Evolutionary conservation across 2,888 invertebrate genomes (phyloP), one percentile per base, ranked within the genome.

Genomic region (Diploptera punctata): DNA sequence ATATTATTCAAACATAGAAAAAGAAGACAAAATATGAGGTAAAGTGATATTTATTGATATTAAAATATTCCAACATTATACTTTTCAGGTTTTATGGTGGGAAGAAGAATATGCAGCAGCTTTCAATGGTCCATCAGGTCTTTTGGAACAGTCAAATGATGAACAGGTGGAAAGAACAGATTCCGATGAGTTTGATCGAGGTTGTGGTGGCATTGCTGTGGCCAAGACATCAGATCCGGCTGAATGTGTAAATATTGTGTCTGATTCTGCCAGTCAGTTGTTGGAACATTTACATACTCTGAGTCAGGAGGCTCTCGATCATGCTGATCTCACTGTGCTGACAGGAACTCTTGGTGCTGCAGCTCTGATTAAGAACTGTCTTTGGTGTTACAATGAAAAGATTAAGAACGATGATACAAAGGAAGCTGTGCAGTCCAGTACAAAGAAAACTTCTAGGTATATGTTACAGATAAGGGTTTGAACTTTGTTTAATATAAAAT

Each of bases 271-370:
- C 16, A 90, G 91, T 77, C 87, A 91, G 76, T 81, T 94, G 13
- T 80, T 92, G 78, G 93, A 93, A 79, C 94, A 94, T 80, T 86
- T 94, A 0, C 93, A 94, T 80, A 86, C 90, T 44, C 80, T 94
- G 9, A 93, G 91, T 0, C 94, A 94, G 83, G 94, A 94, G 81
- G 93, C 94, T 0, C 81, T 94, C 18, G 94, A 94, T 83, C 94
- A 94, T 79, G 94, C 94, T 0, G 94, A 94, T 81, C 83, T 94
- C 18, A 90, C 93, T 0, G 93, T 93, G 16, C 80, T 77, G 54
- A 77, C 75, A 1, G 93, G 93, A 0, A 93, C 94, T 0, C 87
- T 94, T 7, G 94, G 94, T 0, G 94, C 94, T 0, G 90, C 93
- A 0, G 92, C 93, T 0, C 82, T 94, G 43, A 83, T 94, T 38